Evolutionary conservation across 2,888 invertebrate species (phyloP).

Genomic region (Pseudanteris insignis): DNA sequence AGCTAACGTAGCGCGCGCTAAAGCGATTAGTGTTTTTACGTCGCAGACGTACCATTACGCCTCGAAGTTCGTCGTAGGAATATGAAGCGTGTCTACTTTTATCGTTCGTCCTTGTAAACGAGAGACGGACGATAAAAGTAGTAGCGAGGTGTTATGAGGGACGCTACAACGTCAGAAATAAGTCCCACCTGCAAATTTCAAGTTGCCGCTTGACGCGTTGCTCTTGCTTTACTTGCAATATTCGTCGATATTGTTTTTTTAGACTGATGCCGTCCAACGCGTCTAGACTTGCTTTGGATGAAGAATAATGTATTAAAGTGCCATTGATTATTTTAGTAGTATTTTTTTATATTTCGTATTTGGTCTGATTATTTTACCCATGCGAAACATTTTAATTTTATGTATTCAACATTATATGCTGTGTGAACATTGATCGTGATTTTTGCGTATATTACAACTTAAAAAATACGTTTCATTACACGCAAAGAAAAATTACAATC

Average conservation of each 20-base stretch:
- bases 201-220: conserved; percentile 30
- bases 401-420: too few relatives aligned
- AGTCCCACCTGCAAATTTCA: conserved; percentile 40
- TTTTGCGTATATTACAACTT: too few relatives aligned
- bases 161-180: conserved; percentile 35
- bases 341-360: too few relatives aligned
- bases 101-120: conserved; percentile 36
- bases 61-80: conserved; percentile 37
- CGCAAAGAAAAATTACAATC: too few relatives aligned
- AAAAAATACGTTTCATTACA: too few relatives aligned
- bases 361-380: too few relatives aligned
- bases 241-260: conserved; percentile 31
- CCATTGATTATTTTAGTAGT: too few relatives aligned
- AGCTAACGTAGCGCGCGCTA: conserved; percentile 29
- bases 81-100: conserved; percentile 43
- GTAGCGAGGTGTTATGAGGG: conserved; percentile 29
- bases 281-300: too few relatives aligned
- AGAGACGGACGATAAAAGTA: conserved; percentile 41
- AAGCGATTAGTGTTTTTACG: conserved; percentile 43
- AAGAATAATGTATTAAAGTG: too few relatives aligned
- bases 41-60: conserved; percentile 36
- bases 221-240: conserved; percentile 15
- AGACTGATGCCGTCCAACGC: too few relatives aligned
- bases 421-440: too few relatives aligned
- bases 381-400: too few relatives aligned